Percentiles rank a stretch among this genome's conserved stretches.
Conservation (phyloP, 2,797 vertebrate species). For the Graptemys geographica region DNA sequence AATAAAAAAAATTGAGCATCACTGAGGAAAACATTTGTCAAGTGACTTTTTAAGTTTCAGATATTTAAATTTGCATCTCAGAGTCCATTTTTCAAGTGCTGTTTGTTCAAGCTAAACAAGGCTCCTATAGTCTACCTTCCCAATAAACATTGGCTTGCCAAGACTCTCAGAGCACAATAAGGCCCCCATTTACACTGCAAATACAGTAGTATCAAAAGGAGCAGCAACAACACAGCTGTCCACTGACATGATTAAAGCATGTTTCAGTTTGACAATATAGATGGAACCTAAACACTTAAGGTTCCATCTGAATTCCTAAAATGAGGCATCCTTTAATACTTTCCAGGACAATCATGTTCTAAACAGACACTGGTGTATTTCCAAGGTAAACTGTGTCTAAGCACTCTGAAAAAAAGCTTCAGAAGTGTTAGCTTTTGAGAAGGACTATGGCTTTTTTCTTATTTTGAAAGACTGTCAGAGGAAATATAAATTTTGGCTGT, state of each 20-base stretch:
- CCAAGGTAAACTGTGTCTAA: neutral
- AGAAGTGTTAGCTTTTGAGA: neutral
- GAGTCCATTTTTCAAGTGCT: neutral
- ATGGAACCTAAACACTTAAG: neutral
- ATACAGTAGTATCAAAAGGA: neutral
- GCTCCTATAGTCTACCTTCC: neutral
- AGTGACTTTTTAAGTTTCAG: neutral
- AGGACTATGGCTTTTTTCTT: neutral
- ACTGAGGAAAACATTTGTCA: neutral
- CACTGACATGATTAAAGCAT: neutral
- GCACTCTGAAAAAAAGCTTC: neutral
- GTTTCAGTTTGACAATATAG: neutral
- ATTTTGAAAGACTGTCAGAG: neutral
- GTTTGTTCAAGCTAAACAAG: neutral
- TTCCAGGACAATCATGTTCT: neutral
- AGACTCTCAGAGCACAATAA: neutral
- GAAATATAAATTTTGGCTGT: neutral
- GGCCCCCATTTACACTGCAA: neutral
- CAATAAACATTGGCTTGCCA: neutral
- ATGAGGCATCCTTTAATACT: neutral
- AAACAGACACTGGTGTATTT: neutral
- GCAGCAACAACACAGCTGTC: neutral
- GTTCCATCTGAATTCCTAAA: neutral
- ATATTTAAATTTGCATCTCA: neutral
- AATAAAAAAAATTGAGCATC: neutral